Percentiles rank a stretch among this genome's conserved stretches.
Evolutionary conservation across 2,113 vertebrate species (phyloP).

Genomic region (Callipepla squamata): DNA sequence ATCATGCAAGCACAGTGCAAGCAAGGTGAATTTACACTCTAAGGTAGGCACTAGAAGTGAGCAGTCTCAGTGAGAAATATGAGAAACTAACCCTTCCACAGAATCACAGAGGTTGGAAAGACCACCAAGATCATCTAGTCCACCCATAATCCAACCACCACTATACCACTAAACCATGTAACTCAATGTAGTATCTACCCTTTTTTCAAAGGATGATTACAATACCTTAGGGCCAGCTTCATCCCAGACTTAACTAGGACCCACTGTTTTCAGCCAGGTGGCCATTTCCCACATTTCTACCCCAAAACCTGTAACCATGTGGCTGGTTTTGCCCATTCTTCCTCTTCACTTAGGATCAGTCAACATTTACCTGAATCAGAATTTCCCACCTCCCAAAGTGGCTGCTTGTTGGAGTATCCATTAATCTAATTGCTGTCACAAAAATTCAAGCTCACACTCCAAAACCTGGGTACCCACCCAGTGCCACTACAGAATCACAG

Average conservation of each 20-base stretch:
- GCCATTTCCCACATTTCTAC: not conserved
- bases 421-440: not conserved
- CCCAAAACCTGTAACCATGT: not conserved
- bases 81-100: not conserved
- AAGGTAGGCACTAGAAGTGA: not conserved
- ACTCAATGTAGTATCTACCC: no score
- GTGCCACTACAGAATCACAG: not conserved
- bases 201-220: not conserved
- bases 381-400: fast-evolving
- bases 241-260: not conserved
- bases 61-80: not conserved
- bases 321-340: not conserved
- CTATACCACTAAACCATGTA: no score
- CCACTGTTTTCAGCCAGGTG: not conserved
- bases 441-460: not conserved
- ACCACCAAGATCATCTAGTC: no score
- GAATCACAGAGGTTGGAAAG: no score
- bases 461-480: not conserved
- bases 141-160: no score
- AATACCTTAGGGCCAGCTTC: not conserved
- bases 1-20: fast-evolving
- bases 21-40: not conserved
- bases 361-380: not conserved
- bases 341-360: not conserved
- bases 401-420: not conserved